These are phyloP conservation scores for Ascaphus truei DNA, from an alignment of 2,113 vertebrate species.

Conservation along the genomic window DNA sequence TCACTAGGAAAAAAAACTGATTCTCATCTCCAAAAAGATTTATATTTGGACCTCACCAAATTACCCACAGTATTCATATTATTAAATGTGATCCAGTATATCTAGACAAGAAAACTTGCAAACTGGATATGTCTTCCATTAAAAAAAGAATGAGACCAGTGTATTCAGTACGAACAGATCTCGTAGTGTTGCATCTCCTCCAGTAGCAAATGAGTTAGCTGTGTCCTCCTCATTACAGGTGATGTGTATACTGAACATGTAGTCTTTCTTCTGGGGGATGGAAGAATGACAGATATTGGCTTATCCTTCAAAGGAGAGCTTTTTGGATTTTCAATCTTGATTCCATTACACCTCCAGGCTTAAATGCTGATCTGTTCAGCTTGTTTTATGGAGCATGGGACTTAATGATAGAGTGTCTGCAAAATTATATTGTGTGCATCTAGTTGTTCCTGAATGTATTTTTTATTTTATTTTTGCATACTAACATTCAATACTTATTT, in stretches of 20 bases:
- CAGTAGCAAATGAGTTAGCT: background rate
- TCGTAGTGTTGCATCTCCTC: background rate
- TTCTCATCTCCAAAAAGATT: too few relatives aligned
- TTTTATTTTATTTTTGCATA: slow-evolving; percentile 12
- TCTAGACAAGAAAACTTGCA: too few relatives aligned
- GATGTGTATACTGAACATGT: slow-evolving; percentile 15
- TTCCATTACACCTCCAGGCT: slow-evolving; percentile 30
- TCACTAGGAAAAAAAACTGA: too few relatives aligned
- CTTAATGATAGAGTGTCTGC: slow-evolving; percentile 17
- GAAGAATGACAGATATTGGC: slow-evolving; percentile 32
- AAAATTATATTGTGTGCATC: slow-evolving; percentile 33
- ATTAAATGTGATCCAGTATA: too few relatives aligned
- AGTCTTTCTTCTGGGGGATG: slow-evolving; percentile 7
- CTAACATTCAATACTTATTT: background rate
- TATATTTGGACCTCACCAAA: too few relatives aligned
- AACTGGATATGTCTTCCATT: background rate
- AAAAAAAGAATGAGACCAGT: background rate
- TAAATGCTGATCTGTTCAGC: slow-evolving; percentile 35
- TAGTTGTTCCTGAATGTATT: slow-evolving; percentile 23
- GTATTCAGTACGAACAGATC: background rate
- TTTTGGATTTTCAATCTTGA: slow-evolving; percentile 30
- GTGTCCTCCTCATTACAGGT: slow-evolving; percentile 21
- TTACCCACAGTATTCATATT: too few relatives aligned
- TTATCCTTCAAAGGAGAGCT: slow-evolving; percentile 24
- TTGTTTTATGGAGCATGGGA: slow-evolving; percentile 22